Percentiles rank a stretch among this genome's conserved stretches.
These are phyloP conservation scores for Drosophila littoralis DNA, from an alignment of 1,140 invertebrate genomes.

Conservation along the genomic window DNA sequence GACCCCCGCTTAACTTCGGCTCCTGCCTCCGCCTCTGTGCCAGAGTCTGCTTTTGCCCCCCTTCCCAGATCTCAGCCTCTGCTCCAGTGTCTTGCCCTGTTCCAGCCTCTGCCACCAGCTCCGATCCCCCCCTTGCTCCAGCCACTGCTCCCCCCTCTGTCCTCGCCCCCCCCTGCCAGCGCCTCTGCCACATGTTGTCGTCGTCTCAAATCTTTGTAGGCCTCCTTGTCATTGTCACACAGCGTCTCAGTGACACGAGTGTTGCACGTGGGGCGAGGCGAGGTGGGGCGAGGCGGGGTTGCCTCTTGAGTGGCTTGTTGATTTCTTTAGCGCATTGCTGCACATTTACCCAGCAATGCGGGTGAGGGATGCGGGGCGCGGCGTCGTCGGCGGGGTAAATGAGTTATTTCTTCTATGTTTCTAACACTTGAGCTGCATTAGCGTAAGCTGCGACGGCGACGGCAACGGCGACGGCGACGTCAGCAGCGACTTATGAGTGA, in stretches of 20 bases:
- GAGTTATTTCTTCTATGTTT: constrained; percentile 77
- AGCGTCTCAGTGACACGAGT: constrained; percentile 45
- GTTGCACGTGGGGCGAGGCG: neutral
- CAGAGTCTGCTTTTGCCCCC: neutral
- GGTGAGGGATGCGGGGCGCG: neutral
- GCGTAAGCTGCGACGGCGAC: constrained; percentile 65
- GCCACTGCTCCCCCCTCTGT: neutral
- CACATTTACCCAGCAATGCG: constrained; percentile 51
- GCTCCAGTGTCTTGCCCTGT: neutral
- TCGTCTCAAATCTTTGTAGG: constrained; percentile 52
- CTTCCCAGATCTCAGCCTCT: neutral
- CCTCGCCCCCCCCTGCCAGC: neutral
- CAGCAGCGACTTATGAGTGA: constrained; percentile 17
- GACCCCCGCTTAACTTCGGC: neutral
- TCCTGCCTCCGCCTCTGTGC: neutral
- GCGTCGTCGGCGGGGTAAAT: constrained; percentile 31
- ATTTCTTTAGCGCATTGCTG: constrained; percentile 60
- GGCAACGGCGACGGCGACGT: constrained; percentile 1
- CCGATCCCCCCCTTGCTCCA: neutral
- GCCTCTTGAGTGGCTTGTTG: constrained; percentile 48
- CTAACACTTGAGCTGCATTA: constrained; percentile 80
- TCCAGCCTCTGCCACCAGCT: neutral
- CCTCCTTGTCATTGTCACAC: constrained; percentile 80
- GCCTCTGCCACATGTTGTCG: constrained; percentile 12
- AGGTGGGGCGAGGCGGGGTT: neutral